Evolutionary conservation across 2,888 invertebrate genomes (phyloP).

Genomic region (Folsomia candida): DNA sequence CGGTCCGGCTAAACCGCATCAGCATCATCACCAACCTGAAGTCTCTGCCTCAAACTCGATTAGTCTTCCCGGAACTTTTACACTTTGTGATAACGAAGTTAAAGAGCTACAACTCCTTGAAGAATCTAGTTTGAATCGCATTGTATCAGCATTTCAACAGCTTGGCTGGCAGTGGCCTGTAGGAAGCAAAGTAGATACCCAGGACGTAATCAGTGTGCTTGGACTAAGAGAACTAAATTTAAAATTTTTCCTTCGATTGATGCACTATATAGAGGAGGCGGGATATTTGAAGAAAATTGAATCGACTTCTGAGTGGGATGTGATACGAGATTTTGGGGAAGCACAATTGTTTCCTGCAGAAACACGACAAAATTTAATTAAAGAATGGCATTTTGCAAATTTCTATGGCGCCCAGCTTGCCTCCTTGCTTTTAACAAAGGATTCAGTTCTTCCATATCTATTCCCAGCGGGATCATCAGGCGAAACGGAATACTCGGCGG

Average conservation of each 20-base stretch:
- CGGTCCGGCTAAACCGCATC: neutral
- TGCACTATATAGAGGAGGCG: neutral
- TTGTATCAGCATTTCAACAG: neutral
- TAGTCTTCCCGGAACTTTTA: neutral
- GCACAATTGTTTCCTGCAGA: too few species aligned
- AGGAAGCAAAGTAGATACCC: neutral
- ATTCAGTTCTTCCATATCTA: neutral
- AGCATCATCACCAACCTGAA: neutral
- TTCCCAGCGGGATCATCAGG: neutral
- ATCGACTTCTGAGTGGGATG: neutral
- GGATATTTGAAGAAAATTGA: too few species aligned
- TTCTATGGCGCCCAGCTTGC: neutral
- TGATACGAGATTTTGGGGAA: neutral
- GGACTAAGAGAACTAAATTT: neutral
- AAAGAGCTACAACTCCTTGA: neutral
- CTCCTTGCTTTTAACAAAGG: neutral
- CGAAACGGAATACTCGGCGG: neutral
- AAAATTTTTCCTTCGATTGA: neutral
- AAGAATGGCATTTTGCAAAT: neutral
- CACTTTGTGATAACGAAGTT: neutral
- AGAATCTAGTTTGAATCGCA: neutral
- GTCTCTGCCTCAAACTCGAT: too few species aligned
- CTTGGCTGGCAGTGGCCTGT: neutral
- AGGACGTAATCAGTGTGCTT: neutral
- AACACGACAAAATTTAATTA: too few species aligned